Evolutionary conservation across 2,797 vertebrate species (phyloP).

Genomic region (Oryzias sinensis): DNA sequence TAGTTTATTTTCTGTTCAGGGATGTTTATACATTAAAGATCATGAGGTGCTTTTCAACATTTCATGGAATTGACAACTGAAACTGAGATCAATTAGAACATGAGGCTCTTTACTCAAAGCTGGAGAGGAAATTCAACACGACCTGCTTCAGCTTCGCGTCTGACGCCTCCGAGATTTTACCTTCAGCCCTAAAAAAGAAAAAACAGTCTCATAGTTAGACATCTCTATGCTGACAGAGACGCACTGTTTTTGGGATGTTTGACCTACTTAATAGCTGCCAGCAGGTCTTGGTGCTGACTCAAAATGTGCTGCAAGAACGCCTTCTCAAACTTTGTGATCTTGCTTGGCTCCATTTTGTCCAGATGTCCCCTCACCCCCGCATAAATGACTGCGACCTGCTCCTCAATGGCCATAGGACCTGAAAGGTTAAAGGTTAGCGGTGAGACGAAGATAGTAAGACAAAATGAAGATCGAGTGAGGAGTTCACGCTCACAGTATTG

Average conservation of each 20-base stretch:
- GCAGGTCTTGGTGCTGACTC: constrained; percentile 90
- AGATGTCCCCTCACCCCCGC: constrained; percentile 93
- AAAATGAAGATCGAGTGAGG: not conserved
- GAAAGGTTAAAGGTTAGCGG: constrained; percentile 17
- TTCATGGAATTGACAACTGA: constrained; percentile 76
- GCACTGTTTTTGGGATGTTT: not conserved
- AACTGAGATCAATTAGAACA: constrained; percentile 58
- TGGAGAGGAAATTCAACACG: constrained; percentile 86
- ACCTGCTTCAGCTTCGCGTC: constrained; percentile 90
- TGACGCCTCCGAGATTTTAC: constrained; percentile 86
- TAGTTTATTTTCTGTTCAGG: constrained; percentile 83
- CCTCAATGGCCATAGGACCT: constrained; percentile 97
- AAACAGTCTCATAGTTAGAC: not conserved
- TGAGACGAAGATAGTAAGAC: not conserved
- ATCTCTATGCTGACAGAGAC: not conserved
- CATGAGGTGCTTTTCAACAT: constrained; percentile 70
- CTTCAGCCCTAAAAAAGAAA: constrained; percentile 80
- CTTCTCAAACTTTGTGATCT: constrained; percentile 94
- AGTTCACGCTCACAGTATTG: constrained; percentile 83
- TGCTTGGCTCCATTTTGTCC: constrained; percentile 97
- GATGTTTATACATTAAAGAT: constrained; percentile 87
- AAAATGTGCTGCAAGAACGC: constrained; percentile 90
- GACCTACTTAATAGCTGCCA: constrained; percentile 84
- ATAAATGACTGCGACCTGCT: constrained; percentile 95
- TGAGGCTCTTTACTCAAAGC: constrained; percentile 73